Evolutionary conservation across 2,113 vertebrate genomes (phyloP).

Genomic region (Plotosus lineatus): DNA sequence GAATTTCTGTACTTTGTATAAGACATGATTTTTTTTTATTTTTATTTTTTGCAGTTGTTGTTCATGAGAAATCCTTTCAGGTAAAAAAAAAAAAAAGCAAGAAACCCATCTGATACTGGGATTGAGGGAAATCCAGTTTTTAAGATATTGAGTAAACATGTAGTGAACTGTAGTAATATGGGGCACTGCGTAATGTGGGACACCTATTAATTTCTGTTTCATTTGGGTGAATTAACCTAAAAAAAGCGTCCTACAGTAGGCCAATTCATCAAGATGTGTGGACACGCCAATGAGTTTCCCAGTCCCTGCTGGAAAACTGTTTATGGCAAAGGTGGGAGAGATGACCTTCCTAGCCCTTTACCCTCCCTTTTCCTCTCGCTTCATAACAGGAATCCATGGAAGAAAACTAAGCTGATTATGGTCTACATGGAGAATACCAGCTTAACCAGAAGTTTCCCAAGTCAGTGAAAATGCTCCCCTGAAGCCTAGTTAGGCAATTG

Average conservation of each 20-base stretch:
- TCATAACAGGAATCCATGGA: slow-evolving; percentile 30
- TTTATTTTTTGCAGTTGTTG: not conserved
- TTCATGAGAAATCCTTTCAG: not conserved
- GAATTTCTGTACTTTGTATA: too few species aligned
- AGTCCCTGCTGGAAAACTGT: slow-evolving; percentile 34
- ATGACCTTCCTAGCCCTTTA: slow-evolving; percentile 8
- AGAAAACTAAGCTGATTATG: slow-evolving; percentile 48
- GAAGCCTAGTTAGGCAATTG: slow-evolving; percentile 24
- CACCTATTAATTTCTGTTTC: too few species aligned
- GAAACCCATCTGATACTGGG: not conserved
- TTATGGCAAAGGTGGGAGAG: slow-evolving; percentile 33
- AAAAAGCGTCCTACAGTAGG: too few species aligned
- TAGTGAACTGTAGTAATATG: too few species aligned
- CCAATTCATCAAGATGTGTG: too few species aligned
- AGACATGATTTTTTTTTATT: too few species aligned
- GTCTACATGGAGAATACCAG: slow-evolving; percentile 27
- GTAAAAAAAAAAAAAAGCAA: not conserved
- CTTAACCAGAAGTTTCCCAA: slow-evolving; percentile 41
- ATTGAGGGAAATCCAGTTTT: not conserved
- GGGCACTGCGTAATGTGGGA: too few species aligned
- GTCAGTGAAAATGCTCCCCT: slow-evolving; percentile 50
- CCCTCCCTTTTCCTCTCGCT: slow-evolving; percentile 25
- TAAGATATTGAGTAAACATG: not conserved
- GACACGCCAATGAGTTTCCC: slow-evolving; percentile 23
- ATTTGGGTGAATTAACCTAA: too few species aligned